Evolutionary conservation across 1,140 invertebrate species (phyloP).

Genomic region (Caenorhabditis inopinata): DNA sequence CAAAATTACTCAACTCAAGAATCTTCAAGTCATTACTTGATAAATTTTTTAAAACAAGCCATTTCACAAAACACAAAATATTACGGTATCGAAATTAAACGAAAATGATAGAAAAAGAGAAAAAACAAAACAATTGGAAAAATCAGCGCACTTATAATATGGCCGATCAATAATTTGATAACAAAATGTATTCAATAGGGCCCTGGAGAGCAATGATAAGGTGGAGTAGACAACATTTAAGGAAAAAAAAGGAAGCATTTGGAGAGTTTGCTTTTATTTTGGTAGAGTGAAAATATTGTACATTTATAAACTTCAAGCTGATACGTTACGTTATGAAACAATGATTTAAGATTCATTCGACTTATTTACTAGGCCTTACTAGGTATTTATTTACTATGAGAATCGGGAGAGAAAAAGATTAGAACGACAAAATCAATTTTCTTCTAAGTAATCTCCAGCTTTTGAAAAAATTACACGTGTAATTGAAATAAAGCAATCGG

Average conservation of each 20-base stretch:
- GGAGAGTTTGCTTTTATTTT: not conserved
- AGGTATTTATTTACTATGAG: too few relatives aligned
- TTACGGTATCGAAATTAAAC: not conserved
- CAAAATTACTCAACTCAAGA: too few relatives aligned
- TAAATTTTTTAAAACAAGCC: not conserved
- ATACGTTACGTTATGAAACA: not conserved
- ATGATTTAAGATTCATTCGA: not conserved
- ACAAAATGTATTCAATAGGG: not conserved
- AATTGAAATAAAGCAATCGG: not conserved
- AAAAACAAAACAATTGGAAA: not conserved
- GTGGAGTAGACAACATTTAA: not conserved
- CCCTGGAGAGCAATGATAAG: conserved; percentile 1
- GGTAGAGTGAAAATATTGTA: not conserved
- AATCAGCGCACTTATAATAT: not conserved
- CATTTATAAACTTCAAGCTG: too few relatives aligned
- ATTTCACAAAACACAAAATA: not conserved
- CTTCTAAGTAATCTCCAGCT: not conserved
- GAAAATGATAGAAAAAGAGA: not conserved
- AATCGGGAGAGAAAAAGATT: too few relatives aligned
- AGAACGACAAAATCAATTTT: too few relatives aligned
- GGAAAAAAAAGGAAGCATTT: not conserved
- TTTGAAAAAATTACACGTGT: not conserved
- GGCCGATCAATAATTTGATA: conserved; percentile 16
- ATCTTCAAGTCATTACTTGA: not conserved
- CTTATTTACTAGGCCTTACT: too few relatives aligned